These are phyloP conservation scores for Perca flavescens DNA, from an alignment of 2,113 vertebrate species.

Conservation along the genomic window DNA sequence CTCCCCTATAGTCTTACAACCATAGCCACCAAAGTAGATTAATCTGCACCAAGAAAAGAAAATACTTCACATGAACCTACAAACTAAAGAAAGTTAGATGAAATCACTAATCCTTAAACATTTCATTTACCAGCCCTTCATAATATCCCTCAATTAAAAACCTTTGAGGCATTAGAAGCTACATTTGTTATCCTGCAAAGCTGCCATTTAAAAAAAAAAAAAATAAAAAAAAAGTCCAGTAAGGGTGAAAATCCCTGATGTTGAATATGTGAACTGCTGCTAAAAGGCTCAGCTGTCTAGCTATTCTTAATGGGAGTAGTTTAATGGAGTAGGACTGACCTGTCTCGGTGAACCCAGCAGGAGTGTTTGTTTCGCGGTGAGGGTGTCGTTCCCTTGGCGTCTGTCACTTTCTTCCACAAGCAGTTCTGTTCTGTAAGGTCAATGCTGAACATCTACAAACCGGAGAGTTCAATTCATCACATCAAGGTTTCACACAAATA, in stretches of 20 bases:
- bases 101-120: neutral
- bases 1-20: conserved; percentile 78
- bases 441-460: conserved; percentile 78
- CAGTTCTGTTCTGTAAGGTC: conserved; percentile 66
- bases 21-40: conserved; percentile 84
- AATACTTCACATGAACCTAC: neutral
- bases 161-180: neutral
- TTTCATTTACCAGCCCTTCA: neutral
- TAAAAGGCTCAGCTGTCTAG: neutral
- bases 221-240: no score
- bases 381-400: conserved; percentile 68
- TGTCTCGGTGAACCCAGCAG: conserved; percentile 81
- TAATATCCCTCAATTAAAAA: neutral
- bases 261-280: neutral
- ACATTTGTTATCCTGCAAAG: neutral
- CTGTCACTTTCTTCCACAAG: conserved; percentile 71
- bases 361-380: conserved; percentile 82
- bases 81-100: neutral
- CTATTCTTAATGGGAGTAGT: neutral
- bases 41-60: conserved; percentile 60
- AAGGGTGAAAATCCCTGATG: no score
- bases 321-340: conserved; percentile 51
- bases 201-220: no score
- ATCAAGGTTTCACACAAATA: no score
- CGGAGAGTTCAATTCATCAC: neutral